Base-by-base conservation (phyloP, 2,113 vertebrate species). In the Otus sunia region DNA sequence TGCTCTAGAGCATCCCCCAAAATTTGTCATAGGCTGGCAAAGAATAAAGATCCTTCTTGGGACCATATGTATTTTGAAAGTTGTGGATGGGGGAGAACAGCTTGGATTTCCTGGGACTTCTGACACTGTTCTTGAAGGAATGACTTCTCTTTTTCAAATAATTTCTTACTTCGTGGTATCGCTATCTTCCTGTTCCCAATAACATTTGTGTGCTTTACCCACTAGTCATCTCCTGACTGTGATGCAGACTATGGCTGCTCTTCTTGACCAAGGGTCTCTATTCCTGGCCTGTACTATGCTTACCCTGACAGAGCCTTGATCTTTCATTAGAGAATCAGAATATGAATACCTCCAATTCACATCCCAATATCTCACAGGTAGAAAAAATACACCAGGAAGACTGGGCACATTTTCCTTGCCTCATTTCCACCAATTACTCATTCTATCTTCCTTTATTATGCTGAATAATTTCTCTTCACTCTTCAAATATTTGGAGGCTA, bases 401-500 rank as follows among this genome's bases (percentile, higher is more conserved):
- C 6, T 4, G 64, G 27, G 53, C 32, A 47, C 15, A 43, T 88
- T 91, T 92, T 91, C 29, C n/a, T 88, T 91, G 50, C 67, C 67
- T 95, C 37, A 39, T 80, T 95, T 95, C 84, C 62, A 89, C 62
- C 58, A 52, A 22, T 92, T 92, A 84, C 15, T 91, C 39, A 15
- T 63, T 92, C 26, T 86, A 43, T 80, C 60, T 85, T 78, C 62
- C 32, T 88, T 82, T 92, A 76, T 90, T 95, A 58, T 58, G 52
- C 79, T 80, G 80, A 81, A 82, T 81, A 64, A 75, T 85, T 87
- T 85, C 20, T 82, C 29, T 75, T 91, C 45, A 21, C 83, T 92
- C 53, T 94, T 88, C 84, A 94, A 72, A 87, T 85, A 92, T 79
- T 66, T 92, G 77, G 49, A 95, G 58, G 32, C 37, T 20, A 75